phyloP scores from a whole-genome alignment of 1,140 invertebrate species.

The Ceratosolen fusciceps region DNA sequence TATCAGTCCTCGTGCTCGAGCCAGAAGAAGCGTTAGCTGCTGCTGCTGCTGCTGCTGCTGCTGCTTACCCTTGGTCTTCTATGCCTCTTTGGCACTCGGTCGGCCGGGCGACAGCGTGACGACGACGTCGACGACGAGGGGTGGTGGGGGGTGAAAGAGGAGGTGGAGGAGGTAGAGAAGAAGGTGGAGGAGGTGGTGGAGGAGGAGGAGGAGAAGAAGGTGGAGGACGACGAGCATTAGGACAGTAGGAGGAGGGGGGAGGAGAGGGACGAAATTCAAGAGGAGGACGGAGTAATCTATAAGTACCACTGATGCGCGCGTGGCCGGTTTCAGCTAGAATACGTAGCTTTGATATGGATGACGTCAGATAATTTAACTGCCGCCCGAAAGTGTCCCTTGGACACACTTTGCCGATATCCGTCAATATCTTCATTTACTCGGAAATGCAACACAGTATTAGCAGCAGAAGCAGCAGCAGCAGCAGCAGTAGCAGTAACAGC shows the following conservation, averaged over 20 bases:
- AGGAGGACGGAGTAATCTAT: conserved; percentile 2
- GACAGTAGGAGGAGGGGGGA: conserved; percentile 46
- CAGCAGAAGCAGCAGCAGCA: too few relatives aligned
- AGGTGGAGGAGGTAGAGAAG: too few relatives aligned
- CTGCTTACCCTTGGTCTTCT: neutral
- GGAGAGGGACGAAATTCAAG: neutral
- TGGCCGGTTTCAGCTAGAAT: neutral
- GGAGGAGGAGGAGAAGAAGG: too few relatives aligned
- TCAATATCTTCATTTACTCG: neutral
- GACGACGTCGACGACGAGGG: too few relatives aligned
- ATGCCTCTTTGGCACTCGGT: neutral
- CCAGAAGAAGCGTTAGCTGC: too few relatives aligned
- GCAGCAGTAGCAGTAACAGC: neutral
- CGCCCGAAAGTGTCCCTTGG: neutral
- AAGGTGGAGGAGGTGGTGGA: too few relatives aligned
- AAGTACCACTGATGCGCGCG: conserved; percentile 4
- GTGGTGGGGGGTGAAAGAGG: too few relatives aligned
- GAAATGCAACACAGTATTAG: neutral
- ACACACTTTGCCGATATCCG: neutral
- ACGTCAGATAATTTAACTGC: conserved; percentile 6
- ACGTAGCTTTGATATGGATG: conserved; percentile 3
- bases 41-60: too few relatives aligned
- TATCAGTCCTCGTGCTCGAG: neutral
- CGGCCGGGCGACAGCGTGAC: neutral
- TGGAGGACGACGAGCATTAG: too few relatives aligned